Conservation (phyloP, 2,797 vertebrate species). For the Champsocephalus gunnari region DNA sequence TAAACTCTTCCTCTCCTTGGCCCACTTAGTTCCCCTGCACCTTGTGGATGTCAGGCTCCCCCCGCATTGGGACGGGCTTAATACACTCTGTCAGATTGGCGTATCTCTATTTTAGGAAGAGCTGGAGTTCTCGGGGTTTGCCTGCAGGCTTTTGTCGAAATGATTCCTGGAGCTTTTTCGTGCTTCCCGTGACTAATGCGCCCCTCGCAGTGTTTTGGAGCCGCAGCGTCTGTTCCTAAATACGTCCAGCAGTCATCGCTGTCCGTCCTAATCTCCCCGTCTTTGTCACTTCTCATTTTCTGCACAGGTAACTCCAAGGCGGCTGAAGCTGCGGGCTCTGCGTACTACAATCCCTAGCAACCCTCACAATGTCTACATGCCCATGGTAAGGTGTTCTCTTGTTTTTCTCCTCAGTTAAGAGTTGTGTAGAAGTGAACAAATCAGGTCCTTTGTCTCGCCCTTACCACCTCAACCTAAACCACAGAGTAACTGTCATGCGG, state of each 20-base stretch:
- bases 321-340: constrained; percentile 89
- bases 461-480: too few species aligned
- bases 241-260: constrained; percentile 23
- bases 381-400: constrained; percentile 84
- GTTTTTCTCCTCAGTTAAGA: not conserved
- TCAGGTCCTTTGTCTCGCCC: too few species aligned
- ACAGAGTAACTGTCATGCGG: too few species aligned
- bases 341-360: constrained; percentile 93
- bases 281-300: constrained; percentile 38
- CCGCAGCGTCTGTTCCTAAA: constrained; percentile 42
- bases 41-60: constrained; percentile 21
- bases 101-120: constrained; percentile 14
- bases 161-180: constrained; percentile 48
- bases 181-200: constrained; percentile 43
- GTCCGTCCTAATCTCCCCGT: constrained; percentile 24
- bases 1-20: constrained; percentile 20
- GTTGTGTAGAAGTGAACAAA: not conserved
- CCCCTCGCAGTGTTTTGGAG: constrained; percentile 23
- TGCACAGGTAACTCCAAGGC: constrained; percentile 86
- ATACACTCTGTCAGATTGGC: constrained; percentile 21
- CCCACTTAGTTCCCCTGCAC: not conserved
- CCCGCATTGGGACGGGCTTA: not conserved
- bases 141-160: constrained; percentile 28
- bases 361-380: constrained; percentile 95
- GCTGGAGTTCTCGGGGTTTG: constrained; percentile 13